A percentile compares a stretch with the other conserved stretches of the same genome.
Evolutionary conservation across 2,797 vertebrate genomes (phyloP).

Genomic region (Pseudochirops corinnae): DNA sequence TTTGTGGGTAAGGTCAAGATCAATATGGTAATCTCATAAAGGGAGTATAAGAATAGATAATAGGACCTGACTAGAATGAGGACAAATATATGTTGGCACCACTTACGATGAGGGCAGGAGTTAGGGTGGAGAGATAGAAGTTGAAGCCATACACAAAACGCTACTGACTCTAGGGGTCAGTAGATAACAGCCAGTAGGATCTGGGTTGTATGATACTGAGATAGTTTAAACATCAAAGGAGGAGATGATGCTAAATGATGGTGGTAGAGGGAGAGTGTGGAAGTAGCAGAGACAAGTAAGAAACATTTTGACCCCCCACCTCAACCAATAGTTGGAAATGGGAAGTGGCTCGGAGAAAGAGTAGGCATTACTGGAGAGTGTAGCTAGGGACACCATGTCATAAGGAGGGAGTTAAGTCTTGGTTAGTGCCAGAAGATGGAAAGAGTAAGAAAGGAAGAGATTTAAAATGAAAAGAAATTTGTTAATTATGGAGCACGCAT

Average conservation of each 20-base stretch:
- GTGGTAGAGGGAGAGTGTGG: background rate
- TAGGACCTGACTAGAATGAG: background rate
- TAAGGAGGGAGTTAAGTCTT: background rate
- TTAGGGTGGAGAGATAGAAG: background rate
- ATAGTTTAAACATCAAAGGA: too few relatives aligned
- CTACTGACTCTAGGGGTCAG: background rate
- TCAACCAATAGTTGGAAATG: background rate
- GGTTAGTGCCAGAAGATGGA: background rate
- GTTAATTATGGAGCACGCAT: background rate
- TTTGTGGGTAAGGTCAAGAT: background rate
- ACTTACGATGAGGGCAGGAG: background rate
- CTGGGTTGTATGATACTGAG: background rate
- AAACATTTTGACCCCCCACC: background rate
- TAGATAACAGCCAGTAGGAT: background rate
- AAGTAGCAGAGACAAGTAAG: background rate
- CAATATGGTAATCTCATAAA: background rate
- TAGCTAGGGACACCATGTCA: background rate
- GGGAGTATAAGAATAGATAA: background rate
- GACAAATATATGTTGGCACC: background rate
- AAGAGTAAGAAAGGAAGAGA: background rate
- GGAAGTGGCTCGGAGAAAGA: too few relatives aligned
- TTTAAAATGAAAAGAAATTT: background rate
- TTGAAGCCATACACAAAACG: background rate
- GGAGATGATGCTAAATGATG: too few relatives aligned
- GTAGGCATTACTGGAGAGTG: too few relatives aligned